Base-by-base conservation (phyloP, 2,797 vertebrate genomes). In the Schizopygopsis pylzovi region DNA sequence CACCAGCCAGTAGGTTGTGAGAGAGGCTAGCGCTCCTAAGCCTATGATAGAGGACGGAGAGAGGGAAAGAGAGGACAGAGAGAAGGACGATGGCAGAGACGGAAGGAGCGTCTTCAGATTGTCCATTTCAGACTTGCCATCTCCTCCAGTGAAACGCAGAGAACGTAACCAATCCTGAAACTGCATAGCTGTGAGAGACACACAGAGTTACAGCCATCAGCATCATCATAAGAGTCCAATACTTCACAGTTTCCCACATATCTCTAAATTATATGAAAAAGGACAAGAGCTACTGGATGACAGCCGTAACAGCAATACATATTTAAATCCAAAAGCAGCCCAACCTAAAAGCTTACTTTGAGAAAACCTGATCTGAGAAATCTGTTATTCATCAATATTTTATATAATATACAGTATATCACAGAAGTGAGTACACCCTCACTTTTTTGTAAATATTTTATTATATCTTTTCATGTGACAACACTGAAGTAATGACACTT, bases 1-100 rank as follows among this genome's bases (percentile, higher is more conserved):
- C 86, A 92, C 91, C 90, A 96, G 92, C 95, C 95, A 96, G 90
- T 95, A 96, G 0, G 93, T 94, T 0, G 95, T 95, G 91, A 96
- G 80, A 6, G 95, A 96, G 77, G 96, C 95, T 78, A 96, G 75
- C 0, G 95, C 95, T 70, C 95, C 95, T 2, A 96, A 81, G 16
- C 96, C 95, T 56, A 96, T 90, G 88, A 96, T 91, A 37, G 95
- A 96, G 47, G 93, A 91, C 3, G 93, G 70, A 0, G 93, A 95
- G 82, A 94, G 88, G 13, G 92, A 92, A 56, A 90, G 77, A 75
- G 87, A 86, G 3, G 90, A 83, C 37, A 93, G 89, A 81, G 92
- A 88, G 86, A 86, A 90, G 41, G 90, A 91, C 79, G 90, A 87
- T 6, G 92, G 92, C 76, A 93, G 83, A 9, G 93, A 92, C 0